Percentiles rank a stretch among this genome's conserved stretches.
These are phyloP conservation scores for Peromyscus leucopus DNA, from an alignment of 2,113 vertebrate species.

Conservation along the genomic window DNA sequence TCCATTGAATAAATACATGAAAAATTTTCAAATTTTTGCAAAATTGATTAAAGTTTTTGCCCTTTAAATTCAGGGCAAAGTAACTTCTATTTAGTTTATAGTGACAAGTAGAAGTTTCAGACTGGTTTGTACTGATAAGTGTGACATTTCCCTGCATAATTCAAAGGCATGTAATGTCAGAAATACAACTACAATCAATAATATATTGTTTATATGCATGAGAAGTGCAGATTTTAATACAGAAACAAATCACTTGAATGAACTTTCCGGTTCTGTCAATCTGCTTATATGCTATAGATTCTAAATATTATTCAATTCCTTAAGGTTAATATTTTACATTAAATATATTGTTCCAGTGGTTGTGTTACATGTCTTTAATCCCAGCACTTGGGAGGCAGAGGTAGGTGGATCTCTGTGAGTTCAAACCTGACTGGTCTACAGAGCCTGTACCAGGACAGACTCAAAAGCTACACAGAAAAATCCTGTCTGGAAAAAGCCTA, in stretches of 20 bases:
- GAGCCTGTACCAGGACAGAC: too few relatives aligned
- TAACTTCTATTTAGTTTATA: neutral
- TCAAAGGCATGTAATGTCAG: neutral
- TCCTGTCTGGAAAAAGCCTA: too few relatives aligned
- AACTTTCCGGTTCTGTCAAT: neutral
- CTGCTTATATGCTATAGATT: neutral
- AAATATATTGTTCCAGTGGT: neutral
- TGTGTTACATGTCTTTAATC: too few relatives aligned
- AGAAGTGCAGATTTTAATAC: neutral
- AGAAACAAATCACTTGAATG: neutral
- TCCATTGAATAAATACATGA: neutral
- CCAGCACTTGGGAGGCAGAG: too few relatives aligned
- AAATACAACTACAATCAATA: neutral
- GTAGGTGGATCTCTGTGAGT: too few relatives aligned
- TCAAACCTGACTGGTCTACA: too few relatives aligned
- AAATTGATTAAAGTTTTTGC: neutral
- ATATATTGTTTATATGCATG: neutral
- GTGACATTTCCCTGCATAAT: neutral
- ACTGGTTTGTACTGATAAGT: neutral
- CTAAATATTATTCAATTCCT: neutral
- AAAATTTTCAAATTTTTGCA: neutral
- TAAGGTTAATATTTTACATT: neutral
- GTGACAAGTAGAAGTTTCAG: neutral
- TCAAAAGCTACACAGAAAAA: too few relatives aligned
- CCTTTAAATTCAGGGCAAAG: neutral